Conservation (phyloP, 1,140 invertebrate genomes). For the Ips nitidus region DNA sequence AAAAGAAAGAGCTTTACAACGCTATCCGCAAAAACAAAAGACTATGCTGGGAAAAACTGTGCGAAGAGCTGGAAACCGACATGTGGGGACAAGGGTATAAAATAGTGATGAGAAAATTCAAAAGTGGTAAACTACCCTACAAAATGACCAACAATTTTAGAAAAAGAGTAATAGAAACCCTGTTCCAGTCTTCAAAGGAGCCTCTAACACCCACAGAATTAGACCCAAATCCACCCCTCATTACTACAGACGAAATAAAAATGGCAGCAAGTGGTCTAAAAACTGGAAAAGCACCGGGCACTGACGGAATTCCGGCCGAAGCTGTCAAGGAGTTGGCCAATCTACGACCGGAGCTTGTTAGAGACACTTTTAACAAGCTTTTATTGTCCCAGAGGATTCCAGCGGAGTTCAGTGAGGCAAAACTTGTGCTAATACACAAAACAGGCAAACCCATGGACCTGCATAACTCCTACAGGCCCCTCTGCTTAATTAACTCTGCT, state of each 20-base stretch:
- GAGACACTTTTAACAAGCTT: constrained; percentile 22
- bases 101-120: constrained; percentile 9
- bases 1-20: neutral
- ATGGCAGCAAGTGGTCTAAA: constrained; percentile 11
- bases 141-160: neutral
- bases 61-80: constrained; percentile 19
- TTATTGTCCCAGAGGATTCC: constrained; percentile 17
- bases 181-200: neutral
- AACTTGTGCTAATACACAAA: constrained; percentile 4
- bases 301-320: constrained; percentile 32
- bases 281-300: constrained; percentile 32
- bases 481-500: constrained; percentile 16
- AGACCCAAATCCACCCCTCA: neutral
- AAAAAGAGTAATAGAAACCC: neutral
- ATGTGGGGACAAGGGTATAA: constrained; percentile 25
- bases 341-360: constrained; percentile 8
- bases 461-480: constrained; percentile 11
- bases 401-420: constrained; percentile 20
- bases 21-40: neutral
- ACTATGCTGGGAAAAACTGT: neutral
- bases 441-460: neutral
- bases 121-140: neutral
- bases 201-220: neutral
- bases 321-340: constrained; percentile 19
- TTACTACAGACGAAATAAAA: constrained; percentile 22